Percentiles rank a stretch among this genome's conserved stretches.
Evolutionary conservation across 2,113 vertebrate species (phyloP).

Genomic region (Chloroceryle aenea): DNA sequence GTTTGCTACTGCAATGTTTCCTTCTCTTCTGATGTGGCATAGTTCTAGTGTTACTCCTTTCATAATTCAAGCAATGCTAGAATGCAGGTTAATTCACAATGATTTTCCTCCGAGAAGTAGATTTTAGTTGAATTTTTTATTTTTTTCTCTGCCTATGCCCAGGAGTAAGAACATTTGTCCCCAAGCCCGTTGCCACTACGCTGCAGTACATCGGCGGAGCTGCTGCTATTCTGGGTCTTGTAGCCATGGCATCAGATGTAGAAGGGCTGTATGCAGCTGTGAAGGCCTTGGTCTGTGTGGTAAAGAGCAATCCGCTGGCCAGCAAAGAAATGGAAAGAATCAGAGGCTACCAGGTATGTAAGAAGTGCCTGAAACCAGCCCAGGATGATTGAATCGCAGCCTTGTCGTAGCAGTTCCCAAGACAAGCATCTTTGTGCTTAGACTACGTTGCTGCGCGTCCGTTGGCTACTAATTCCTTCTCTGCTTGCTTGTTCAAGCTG

Average conservation of each 20-base stretch:
- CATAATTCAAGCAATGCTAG: background rate
- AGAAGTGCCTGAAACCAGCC: background rate
- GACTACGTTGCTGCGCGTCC: background rate
- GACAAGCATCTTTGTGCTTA: background rate
- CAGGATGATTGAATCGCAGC: background rate
- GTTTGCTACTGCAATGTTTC: background rate
- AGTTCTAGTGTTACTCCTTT: background rate
- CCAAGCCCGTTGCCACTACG: slow-evolving; percentile 94
- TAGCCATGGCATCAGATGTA: slow-evolving; percentile 98
- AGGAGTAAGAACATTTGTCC: slow-evolving; percentile 95
- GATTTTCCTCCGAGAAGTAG: background rate
- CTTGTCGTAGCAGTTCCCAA: background rate
- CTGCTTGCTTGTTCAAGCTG: slow-evolving; percentile 77
- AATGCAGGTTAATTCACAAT: background rate
- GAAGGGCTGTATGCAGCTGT: slow-evolving; percentile 97
- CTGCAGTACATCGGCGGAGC: slow-evolving; percentile 96
- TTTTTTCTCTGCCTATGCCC: slow-evolving; percentile 23
- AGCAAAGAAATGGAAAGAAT: slow-evolving; percentile 99
- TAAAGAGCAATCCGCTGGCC: slow-evolving; percentile 96
- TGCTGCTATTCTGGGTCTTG: slow-evolving; percentile 94
- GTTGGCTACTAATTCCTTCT: background rate
- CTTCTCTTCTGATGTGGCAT: background rate
- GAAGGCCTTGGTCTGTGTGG: slow-evolving; percentile 96
- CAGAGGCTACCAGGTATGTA: slow-evolving; percentile 92
- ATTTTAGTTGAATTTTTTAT: background rate